Base-by-base conservation (phyloP, 2,113 vertebrate species). In the Heliornis fulica region DNA sequence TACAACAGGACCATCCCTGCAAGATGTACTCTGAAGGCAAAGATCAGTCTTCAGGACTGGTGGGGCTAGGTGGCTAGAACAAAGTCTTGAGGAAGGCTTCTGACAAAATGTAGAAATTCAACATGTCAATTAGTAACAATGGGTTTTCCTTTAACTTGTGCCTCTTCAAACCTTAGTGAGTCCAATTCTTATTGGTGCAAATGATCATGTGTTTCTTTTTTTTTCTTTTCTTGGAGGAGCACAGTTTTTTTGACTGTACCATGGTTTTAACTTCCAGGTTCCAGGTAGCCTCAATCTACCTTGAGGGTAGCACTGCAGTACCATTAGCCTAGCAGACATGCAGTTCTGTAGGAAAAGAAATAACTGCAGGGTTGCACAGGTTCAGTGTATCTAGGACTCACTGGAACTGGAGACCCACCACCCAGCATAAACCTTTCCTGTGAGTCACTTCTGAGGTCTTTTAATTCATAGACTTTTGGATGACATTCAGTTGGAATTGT, bases 401-500 rank as follows among this genome's bases (percentile, higher is more conserved):
- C 65, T n/a, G 46, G 53, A 80, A 80, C 28, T 28, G 43, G 61
- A 56, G 28, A 34, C 19, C 6, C 11, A 38, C 11, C 23, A 18
- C 5, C 5, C 15, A 79, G 17, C 21, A 31, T 43, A 59, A 75
- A 64, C 10, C 10, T 45, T 29, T 51, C 15, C n/a, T 46, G 25
- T 22, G 61, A 64, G 56, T 51, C 10, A 34, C 15, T 80, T 69
- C 48, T 56, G 46, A 48, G 8, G 11, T 63, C 19, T 59, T 65
- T 53, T 70, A 60, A 48, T 19, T 38, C 31, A 9, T 9, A 48
- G 43, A 18, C 22, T 36, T 48, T 22, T 6, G 17, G 59, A 15
- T 0, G 8, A 53, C 16, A 9, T 53, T 82, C 46, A 54, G 15
- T 19, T n/a, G 14, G 31, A 46, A 1, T 1, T 34, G 57, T 25